Conservation (phyloP, 2,113 vertebrate species). For the Erythrolamprus reginae region DNA sequence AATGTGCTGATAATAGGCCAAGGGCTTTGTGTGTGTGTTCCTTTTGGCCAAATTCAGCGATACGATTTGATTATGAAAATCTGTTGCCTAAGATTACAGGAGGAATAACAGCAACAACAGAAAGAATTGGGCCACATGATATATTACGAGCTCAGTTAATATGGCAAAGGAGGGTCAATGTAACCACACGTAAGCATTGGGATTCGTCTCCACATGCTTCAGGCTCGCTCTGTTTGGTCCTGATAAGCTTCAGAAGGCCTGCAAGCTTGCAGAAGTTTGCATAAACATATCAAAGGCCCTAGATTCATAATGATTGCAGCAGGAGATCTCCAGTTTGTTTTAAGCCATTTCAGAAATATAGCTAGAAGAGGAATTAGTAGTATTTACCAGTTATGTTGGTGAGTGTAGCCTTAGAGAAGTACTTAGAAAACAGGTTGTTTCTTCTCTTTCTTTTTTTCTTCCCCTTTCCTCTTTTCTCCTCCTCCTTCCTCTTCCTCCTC, state of each 20-base stretch:
- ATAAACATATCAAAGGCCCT: background rate
- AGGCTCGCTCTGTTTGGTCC: constrained; percentile 39
- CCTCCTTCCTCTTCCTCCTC: too few relatives aligned
- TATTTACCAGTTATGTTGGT: background rate
- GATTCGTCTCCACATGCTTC: constrained; percentile 29
- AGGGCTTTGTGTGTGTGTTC: background rate
- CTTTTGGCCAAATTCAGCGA: background rate
- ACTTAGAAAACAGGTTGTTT: background rate
- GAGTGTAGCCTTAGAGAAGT: background rate
- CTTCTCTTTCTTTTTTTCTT: too few relatives aligned
- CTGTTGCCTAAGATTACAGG: background rate
- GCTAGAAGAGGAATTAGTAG: background rate
- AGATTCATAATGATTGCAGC: background rate
- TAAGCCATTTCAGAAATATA: constrained; percentile 6
- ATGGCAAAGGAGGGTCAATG: constrained; percentile 30
- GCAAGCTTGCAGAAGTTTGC: constrained; percentile 45
- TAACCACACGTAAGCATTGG: constrained; percentile 28
- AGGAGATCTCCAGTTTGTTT: background rate
- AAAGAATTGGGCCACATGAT: constrained; percentile 7
- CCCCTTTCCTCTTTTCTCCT: too few relatives aligned
- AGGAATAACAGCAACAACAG: constrained; percentile 21
- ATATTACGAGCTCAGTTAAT: constrained; percentile 19
- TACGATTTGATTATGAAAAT: background rate
- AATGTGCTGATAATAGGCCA: constrained; percentile 29
- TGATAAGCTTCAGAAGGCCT: constrained; percentile 55